Evolutionary conservation across 2,113 vertebrate genomes (phyloP), one percentile per base, ranked within the genome.

Genomic region (Eidolon helvum): DNA sequence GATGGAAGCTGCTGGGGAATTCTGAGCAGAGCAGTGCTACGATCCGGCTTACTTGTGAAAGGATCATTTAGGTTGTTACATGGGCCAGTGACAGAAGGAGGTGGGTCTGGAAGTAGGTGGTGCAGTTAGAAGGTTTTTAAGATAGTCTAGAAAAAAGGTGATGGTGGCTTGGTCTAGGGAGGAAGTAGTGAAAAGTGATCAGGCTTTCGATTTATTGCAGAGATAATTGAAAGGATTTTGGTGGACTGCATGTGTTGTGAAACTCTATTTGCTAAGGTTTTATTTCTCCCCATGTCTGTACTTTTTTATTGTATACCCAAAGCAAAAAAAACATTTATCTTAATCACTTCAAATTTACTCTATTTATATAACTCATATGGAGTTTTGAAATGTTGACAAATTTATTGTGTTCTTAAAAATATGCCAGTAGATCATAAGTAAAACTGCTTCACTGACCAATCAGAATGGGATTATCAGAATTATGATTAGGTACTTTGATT

Each of bases 361-460:
- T 57, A 10, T 91, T 79, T 91, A 1, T 53, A 45, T 61, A 92
- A 95, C 80, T 40, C 48, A 88, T n/a, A 4, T 69, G 35, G 26
- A 26, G 14, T 50, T 77, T 94, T 68, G 22, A 53, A 91, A 95
- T 82, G n/a, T 65, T 85, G 55, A 88, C 74, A 95, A 57, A 57
- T 80, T 87, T 24, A 84, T 6, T 30, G 10, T 72, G 35, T 80
- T 85, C 26, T 94, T 40, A 55, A 92, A 93, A 87, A 15, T 63
- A 30, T 65, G 19, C 15, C 40, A 40, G 16, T 69, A 90, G 57
- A 50, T 94, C 74, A 50, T 65, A 65, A 59, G 48, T 45, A 66
- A 22, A 16, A 7, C 43, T 38, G 33, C 21, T 71, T 89, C n/a
- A 6, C 33, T 88, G 74, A 78, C 69, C 55, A 40, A 30, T 86